These are phyloP conservation scores for Papilio helenus DNA, from an alignment of 1,140 invertebrate genomes.

Conservation along the genomic window DNA sequence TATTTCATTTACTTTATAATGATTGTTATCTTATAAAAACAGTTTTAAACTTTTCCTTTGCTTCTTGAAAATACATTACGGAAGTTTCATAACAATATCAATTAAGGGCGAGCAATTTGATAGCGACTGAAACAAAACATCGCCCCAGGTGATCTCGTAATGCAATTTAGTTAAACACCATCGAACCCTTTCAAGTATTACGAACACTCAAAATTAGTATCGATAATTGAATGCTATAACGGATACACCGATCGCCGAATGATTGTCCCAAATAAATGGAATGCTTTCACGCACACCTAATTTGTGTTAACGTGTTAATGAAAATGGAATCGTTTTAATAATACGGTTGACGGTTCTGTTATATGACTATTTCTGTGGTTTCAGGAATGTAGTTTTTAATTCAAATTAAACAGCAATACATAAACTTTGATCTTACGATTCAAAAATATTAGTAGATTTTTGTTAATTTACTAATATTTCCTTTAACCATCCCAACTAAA, in stretches of 20 bases:
- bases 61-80: not conserved
- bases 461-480: too few relatives aligned
- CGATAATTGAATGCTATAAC: slow-evolving; percentile 19
- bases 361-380: not conserved
- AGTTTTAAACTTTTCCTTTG: not conserved
- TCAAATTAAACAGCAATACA: not conserved
- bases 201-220: slow-evolving; percentile 25
- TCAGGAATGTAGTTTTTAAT: not conserved
- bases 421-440: not conserved
- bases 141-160: slow-evolving; percentile 3
- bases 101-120: slow-evolving; percentile 27
- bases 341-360: not conserved
- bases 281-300: slow-evolving; percentile 18
- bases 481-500: too few relatives aligned
- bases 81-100: slow-evolving; percentile 19
- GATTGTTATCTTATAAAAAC: not conserved
- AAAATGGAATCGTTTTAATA: not conserved
- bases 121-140: slow-evolving; percentile 23
- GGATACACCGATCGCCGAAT: not conserved
- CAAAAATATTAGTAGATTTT: too few relatives aligned
- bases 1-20: not conserved
- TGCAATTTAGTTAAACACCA: slow-evolving; percentile 16
- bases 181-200: slow-evolving; percentile 22
- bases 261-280: slow-evolving; percentile 26
- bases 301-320: slow-evolving; percentile 5